These are phyloP conservation scores for Gnathonemus echidnorhynchus DNA, from an alignment of 2,113 vertebrate species.

Conservation along the genomic window DNA sequence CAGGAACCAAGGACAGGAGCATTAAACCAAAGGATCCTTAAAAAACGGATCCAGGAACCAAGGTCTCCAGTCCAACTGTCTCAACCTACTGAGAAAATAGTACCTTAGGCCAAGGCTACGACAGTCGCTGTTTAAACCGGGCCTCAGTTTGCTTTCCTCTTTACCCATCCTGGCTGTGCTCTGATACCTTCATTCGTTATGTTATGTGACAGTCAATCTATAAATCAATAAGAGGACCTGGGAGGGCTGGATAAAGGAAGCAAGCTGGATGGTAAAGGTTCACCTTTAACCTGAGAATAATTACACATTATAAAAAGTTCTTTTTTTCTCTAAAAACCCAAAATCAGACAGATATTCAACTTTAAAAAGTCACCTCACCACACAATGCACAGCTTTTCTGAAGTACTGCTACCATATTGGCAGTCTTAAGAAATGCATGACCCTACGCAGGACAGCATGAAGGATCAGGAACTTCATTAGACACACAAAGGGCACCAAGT, in stretches of 20 bases:
- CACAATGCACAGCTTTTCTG: background rate
- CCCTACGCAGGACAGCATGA: background rate
- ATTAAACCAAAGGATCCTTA: too few relatives aligned
- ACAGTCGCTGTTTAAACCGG: background rate
- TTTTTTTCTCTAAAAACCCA: background rate
- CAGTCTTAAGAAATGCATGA: background rate
- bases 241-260: background rate
- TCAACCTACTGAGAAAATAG: background rate
- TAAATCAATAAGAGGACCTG: background rate
- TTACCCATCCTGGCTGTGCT: background rate
- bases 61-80: background rate
- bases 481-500: background rate
- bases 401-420: background rate
- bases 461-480: background rate
- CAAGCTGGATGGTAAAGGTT: background rate
- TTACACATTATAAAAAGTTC: background rate
- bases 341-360: background rate
- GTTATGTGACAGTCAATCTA: background rate
- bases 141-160: background rate
- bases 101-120: background rate
- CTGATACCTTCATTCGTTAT: background rate
- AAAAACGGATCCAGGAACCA: background rate
- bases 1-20: background rate
- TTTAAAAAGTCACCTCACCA: background rate
- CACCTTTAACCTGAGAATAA: background rate